Base-by-base conservation (phyloP, 2,797 vertebrate species). In the Nannoperca obscura region DNA sequence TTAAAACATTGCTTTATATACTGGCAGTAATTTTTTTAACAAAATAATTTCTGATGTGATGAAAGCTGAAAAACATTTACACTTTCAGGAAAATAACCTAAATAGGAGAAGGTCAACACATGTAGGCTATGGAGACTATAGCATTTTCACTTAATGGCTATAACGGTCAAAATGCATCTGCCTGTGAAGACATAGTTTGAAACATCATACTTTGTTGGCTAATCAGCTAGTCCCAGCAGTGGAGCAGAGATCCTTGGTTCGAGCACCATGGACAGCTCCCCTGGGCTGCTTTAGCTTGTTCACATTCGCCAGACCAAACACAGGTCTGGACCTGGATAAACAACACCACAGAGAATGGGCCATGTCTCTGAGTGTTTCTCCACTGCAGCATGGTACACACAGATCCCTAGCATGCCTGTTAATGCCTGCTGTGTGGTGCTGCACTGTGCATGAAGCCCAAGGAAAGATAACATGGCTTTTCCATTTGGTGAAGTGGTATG, bases 181-280 rank as follows among this genome's bases (percentile, higher is more conserved):
- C 7, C 14, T 47, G 36, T 64, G 4, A 27, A 34, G 59, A 14
- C n/a, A 53, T 12, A 1, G 50, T 11, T 0, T 13, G 22, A 72
- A 32, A 14, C 44, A 34, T 12, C 6, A 24, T 4, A 47, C 5
- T 47, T 2, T 32, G 27, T 13, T 27, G 11, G 44, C 20, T 38
- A 14, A 83, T 63, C 32, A 42, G 54, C 11, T 15, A 0, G 36
- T 61, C 74, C 27, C 73, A 32, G 58, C 61, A 54, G 79, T 3
- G 5, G 52, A 52, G 52, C 3, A 53, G 44, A 32, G 53, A 57
- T 40, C 34, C 0, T 32, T 20, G 76, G 57, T 88, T 92, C 91
- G 86, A 91, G 91, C 71, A 89, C 91, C 78, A 12, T 0, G 76
- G 91, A 90, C 89, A 92, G 90, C 72, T 92, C 92, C 85, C 78